Conservation (phyloP, 1,140 invertebrate genomes). For the Schmidtea mediterranea region DNA sequence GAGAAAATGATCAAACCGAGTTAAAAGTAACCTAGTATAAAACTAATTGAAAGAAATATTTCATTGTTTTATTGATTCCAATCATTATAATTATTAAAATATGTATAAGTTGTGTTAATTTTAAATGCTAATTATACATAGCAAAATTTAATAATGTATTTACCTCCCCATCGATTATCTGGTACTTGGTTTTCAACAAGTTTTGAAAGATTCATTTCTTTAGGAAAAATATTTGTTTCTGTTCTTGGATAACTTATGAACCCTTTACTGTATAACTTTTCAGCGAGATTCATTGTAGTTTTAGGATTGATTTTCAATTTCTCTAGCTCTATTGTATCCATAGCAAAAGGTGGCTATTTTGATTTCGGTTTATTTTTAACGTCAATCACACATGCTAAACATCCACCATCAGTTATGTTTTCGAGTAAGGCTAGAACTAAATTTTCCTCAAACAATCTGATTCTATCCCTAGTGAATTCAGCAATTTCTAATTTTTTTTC, state of each 20-base stretch:
- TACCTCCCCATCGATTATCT: constrained; percentile 49
- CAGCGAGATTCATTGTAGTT: constrained; percentile 37
- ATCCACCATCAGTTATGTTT: not conserved
- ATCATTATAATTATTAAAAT: too few relatives aligned
- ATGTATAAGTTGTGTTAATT: too few relatives aligned
- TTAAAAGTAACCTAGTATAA: too few relatives aligned
- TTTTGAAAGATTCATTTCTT: constrained; percentile 48
- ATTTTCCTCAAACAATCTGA: not conserved
- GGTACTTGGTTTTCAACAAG: constrained; percentile 46
- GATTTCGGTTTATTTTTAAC: constrained; percentile 62
- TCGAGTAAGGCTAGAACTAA: not conserved
- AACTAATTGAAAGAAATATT: too few relatives aligned
- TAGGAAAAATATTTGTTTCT: constrained; percentile 73
- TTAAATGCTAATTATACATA: too few relatives aligned
- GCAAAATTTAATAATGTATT: too few relatives aligned
- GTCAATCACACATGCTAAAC: not conserved
- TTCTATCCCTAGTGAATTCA: not conserved
- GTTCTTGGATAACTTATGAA: constrained; percentile 31
- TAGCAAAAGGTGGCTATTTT: constrained; percentile 72
- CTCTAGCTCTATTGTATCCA: constrained; percentile 88
- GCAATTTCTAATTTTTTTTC: not conserved
- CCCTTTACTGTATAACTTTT: constrained; percentile 28
- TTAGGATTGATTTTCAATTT: constrained; percentile 73
- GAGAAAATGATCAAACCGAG: too few relatives aligned
- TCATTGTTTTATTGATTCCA: too few relatives aligned